Percentiles rank a stretch among this genome's conserved stretches.
Conservation (phyloP, 2,888 invertebrate genomes). For the Atrina japonica region DNA sequence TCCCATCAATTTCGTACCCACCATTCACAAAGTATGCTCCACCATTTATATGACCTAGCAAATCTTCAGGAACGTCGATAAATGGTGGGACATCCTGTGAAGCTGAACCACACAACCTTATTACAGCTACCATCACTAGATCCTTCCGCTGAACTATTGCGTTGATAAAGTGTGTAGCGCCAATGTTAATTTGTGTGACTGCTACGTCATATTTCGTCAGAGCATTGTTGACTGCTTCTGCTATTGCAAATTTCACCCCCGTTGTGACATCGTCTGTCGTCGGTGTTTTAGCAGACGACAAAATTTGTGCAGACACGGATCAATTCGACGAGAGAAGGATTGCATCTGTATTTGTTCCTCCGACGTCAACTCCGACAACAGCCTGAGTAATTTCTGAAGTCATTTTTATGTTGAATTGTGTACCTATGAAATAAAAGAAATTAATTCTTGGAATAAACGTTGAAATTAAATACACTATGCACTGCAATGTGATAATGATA, state of each 20-base stretch:
- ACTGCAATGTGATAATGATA: too few species aligned
- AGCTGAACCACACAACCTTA: conserved; percentile 74
- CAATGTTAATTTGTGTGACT: conserved; percentile 71
- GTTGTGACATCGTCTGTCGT: conserved; percentile 74
- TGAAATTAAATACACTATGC: too few species aligned
- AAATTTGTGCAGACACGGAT: too few species aligned
- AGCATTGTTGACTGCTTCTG: conserved; percentile 49
- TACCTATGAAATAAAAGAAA: too few species aligned
- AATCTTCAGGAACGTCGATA: conserved; percentile 68
- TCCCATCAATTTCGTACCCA: conserved; percentile 74
- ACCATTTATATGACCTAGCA: conserved; percentile 58
- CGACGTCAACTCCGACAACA: conserved; percentile 76
- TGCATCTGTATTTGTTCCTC: conserved; percentile 79
- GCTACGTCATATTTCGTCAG: conserved; percentile 37
- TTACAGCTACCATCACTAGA: conserved; percentile 69
- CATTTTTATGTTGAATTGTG: too few species aligned
- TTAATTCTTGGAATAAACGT: too few species aligned
- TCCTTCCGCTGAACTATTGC: conserved; percentile 73
- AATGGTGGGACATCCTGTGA: conserved; percentile 71
- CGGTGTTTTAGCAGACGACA: conserved; percentile 65
- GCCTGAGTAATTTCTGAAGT: conserved; percentile 28
- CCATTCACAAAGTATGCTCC: conserved; percentile 64
- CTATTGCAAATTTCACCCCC: conserved; percentile 61
- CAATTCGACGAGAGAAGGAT: conserved; percentile 64
- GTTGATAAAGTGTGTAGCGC: conserved; percentile 79